Conservation (phyloP, 2,888 invertebrate species). For the Euzophera pinguis region DNA sequence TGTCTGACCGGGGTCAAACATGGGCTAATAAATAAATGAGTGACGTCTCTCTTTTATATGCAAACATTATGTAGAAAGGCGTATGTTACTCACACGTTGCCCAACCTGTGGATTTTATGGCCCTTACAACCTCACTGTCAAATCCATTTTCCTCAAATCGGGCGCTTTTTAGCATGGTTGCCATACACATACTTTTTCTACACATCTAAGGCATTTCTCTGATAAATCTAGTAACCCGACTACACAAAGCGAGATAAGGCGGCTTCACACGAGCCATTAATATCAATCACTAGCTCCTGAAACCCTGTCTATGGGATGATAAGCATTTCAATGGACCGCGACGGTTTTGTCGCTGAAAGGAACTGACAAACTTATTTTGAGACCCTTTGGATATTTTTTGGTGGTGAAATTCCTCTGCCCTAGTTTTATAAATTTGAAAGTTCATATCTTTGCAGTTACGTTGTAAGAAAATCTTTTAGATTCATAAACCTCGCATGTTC, state of each 20-base stretch:
- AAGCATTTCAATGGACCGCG: constrained; percentile 53
- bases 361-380: constrained; percentile 19
- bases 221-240: neutral
- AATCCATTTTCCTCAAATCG: too few relatives aligned
- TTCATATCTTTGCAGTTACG: neutral
- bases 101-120: too few relatives aligned
- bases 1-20: too few relatives aligned
- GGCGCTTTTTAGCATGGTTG: too few relatives aligned
- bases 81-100: too few relatives aligned
- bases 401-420: constrained; percentile 4
- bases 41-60: too few relatives aligned
- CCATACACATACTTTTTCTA: too few relatives aligned
- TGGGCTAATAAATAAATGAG: too few relatives aligned
- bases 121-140: too few relatives aligned
- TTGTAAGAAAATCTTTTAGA: neutral
- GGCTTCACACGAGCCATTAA: constrained; percentile 7
- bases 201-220: neutral
- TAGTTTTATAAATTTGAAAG: neutral
- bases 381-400: constrained; percentile 17
- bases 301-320: constrained; percentile 41
- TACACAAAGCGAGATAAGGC: constrained; percentile 11
- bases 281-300: constrained; percentile 8
- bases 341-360: constrained; percentile 38
- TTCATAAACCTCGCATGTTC: too few relatives aligned
- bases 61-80: too few relatives aligned